A percentile compares a stretch with the other conserved stretches of the same genome.
Conservation (phyloP, 2,113 vertebrate species). For the Microcebus ravelobensis region DNA sequence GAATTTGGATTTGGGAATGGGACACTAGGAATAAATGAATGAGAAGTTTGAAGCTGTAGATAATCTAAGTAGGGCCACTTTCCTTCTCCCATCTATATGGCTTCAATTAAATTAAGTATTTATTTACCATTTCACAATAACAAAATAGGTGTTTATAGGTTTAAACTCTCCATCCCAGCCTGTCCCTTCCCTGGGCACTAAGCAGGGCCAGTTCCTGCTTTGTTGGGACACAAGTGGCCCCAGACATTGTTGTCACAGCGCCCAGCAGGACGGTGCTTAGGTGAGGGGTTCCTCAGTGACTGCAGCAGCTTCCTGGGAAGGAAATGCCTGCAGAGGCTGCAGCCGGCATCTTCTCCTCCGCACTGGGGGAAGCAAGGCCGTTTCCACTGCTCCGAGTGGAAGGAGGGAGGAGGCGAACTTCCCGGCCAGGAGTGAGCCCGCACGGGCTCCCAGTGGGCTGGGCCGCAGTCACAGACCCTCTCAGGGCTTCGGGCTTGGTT, state of each 20-base stretch:
- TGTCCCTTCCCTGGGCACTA: background rate
- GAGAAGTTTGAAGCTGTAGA: background rate
- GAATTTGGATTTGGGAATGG: background rate
- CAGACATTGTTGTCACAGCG: background rate
- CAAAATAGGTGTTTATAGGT: background rate
- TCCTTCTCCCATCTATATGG: background rate
- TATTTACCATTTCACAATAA: background rate
- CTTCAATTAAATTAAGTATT: too few species aligned
- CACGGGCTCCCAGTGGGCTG: background rate
- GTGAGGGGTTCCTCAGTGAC: constrained; percentile 22
- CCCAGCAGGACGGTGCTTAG: background rate
- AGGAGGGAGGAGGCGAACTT: constrained; percentile 44
- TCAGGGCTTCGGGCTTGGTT: background rate
- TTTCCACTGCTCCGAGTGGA: constrained; percentile 33
- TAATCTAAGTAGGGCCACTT: background rate
- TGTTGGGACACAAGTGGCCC: background rate
- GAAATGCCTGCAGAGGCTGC: constrained; percentile 66
- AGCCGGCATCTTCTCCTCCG: constrained; percentile 16
- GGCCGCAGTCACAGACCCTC: background rate
- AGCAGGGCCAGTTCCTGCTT: background rate
- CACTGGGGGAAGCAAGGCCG: background rate
- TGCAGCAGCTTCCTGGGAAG: background rate
- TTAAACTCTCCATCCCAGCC: background rate
- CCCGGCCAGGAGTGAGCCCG: background rate
- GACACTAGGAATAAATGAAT: background rate